These are phyloP conservation scores for Trichomycterus rosablanca DNA, from an alignment of 2,113 vertebrate species.

Conservation along the genomic window DNA sequence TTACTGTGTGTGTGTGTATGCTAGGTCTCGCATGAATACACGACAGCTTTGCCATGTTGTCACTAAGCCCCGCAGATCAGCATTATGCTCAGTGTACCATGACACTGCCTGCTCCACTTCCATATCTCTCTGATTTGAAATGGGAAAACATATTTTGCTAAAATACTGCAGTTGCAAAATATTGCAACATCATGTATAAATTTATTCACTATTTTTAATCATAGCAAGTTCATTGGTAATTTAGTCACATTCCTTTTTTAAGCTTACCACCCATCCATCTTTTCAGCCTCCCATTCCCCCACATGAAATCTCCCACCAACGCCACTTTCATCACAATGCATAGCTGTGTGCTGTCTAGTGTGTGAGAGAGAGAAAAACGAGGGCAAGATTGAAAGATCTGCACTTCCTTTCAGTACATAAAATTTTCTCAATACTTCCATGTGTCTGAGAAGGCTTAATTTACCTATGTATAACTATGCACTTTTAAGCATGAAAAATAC, in stretches of 20 bases:
- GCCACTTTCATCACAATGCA: background rate
- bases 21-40: background rate
- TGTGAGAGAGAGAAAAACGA: constrained; percentile 23
- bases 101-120: background rate
- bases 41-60: background rate
- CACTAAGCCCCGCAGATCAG: constrained; percentile 1
- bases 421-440: too few relatives aligned
- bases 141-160: too few relatives aligned
- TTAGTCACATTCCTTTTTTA: constrained; percentile 12
- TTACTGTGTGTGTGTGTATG: too few relatives aligned
- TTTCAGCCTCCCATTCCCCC: background rate
- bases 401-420: too few relatives aligned
- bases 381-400: constrained; percentile 3
- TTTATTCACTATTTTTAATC: constrained; percentile 4
- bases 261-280: too few relatives aligned
- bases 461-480: too few relatives aligned
- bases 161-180: too few relatives aligned
- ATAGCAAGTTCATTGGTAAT: constrained; percentile 12
- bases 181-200: too few relatives aligned
- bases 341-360: constrained; percentile 1
- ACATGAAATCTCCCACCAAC: constrained; percentile 17
- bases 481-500: too few relatives aligned
- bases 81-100: background rate
- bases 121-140: background rate
- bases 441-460: too few relatives aligned